Base-by-base conservation (phyloP, 2,888 invertebrate genomes). In the Heteropelma amictum region DNA sequence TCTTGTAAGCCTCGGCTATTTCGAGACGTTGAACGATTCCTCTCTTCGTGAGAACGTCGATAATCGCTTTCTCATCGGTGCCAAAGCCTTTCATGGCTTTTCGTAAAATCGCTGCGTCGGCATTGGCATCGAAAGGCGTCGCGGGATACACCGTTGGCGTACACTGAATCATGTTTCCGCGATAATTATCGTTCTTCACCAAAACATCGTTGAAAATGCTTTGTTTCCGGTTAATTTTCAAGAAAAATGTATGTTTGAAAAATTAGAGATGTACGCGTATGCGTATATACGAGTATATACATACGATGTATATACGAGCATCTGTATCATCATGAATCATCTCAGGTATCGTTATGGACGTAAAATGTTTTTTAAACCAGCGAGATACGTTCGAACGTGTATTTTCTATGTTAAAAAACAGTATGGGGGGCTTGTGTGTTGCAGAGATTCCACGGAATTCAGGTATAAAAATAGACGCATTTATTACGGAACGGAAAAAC, bases 21-120 rank as follows among this genome's bases (percentile, higher is more conserved):
- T 97, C 95, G 81, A 97, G 91, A 76, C 98, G 93, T 89, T 98
- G 98, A 3, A 94, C 94, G 87, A 97, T 97, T 76, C 96, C 96
- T 77, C 98, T 93, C 79, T 94, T 94, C 67, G 96, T 95, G 42
- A 98, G 92, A 5, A 98, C 94, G 85, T 96, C 95, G 84, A 97
- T 97, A 88, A 98, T 96, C 72, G 96, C 94, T 85, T 95, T 95
- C 89, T 98, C 97, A 86, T 98, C 96, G 30, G 97, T 97, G 68
- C 97, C 96, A 84, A 97, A 94, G 67, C 97, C 97, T 89, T 97
- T 97, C 97, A 97, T 97, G 17, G 97, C 97, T 89, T 96, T 96
- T 81, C 95, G 93, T 61, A 97, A 92, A 72, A 94, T 93, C 79
- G 94, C 94, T 2, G 97, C 96, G 91, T 97, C 97, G 56, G 94